Evolutionary conservation across 1,140 invertebrate species (phyloP), one percentile per base, ranked within the genome.

Genomic region (Nixonia krombeini): DNA sequence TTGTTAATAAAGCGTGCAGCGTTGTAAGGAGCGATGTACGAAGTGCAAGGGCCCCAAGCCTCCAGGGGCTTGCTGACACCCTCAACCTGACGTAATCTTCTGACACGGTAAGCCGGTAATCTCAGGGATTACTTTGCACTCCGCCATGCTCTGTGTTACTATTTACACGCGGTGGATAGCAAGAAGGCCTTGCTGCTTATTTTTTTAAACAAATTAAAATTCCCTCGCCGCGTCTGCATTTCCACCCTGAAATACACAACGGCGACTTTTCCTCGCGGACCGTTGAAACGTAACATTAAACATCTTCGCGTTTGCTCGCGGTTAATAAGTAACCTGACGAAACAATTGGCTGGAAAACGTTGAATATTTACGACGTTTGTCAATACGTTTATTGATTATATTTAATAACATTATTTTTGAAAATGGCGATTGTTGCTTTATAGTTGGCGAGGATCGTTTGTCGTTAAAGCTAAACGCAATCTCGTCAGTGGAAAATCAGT

Each of bases 1-100:
- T 70, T 51, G 41, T 35, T 64, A 70, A 70, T 70, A 64, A 70
- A 70, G 46, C 55, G 56, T 50, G 41, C 55, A 46, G 56, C 59
- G 47, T 25, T 31, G 50, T 29, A 53, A 57, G 46, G 50, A 42
- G 28, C 29, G 42, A 17, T 45, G 17, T 41, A 66, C 33, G 55
- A 59, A 63, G 55, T 53, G 45, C 50, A 67, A 63, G 59, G 69
- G 47, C 49, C 59, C 68, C 25, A 49, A 64, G 47, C 68, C 80
- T 70, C 76, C 53, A 44, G 78, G 71, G 75, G 70, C 73, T 70
- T 67, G 70, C 79, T 79, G 79, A 85, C 82, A 85, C 83, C 80
- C 82, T 83, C 80, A 74, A 84, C 80, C 83, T 82, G 81, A 81
- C 81, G 70, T 85, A 85, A 85, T 84, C 82, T 85, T 78, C 78